Base-by-base conservation (phyloP, 35 echinoderm and acorn worm species). In the Heliocidaris erythrogramma region DNA sequence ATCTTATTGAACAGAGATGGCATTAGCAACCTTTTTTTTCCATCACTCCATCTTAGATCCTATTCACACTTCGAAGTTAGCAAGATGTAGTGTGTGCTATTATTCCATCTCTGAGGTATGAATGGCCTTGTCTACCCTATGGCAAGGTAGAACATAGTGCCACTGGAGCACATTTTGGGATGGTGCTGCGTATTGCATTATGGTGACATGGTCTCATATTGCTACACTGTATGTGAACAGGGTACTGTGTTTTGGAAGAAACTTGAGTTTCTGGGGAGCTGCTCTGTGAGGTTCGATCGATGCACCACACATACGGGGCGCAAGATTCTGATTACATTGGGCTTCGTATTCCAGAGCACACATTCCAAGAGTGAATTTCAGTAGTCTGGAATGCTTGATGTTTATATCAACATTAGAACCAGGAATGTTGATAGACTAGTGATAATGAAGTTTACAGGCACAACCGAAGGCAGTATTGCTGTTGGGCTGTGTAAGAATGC, bases 281-380 rank as follows among this genome's bases (percentile, higher is more conserved):
- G 65, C 65, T 29, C 21, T 78, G 65, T 24, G 27, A 78, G 65
- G 65, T 24, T 24, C 65, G 7, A 78, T 78, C 65, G 21, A 78
- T 78, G 65, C 65, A 78, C 65, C 65, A 78, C 21, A 2, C 21
- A 1, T 8, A n/a, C 65, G 14, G n/a, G n/a, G n/a, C n/a, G n/a
- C n/a, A n/a, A n/a, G n/a, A 78, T 78, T 78, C 65, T 78, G 65
- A 78, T 78, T 78, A 78, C 65, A 78, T 78, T 78, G 7, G 65
- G 65, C 65, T 78, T 78, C 65, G 3, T 78, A 78, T 78, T 78
- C 65, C 65, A 78, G 65, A 27, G 65, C 65, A 78, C 65, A 78
- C 65, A 78, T 78, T 78, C 65, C 65, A 78, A 78, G 65, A 78
- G 65, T 78, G 27, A 24, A 78, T 78, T 78, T 78, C 65, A 78